These are phyloP conservation scores for Oophaga pumilio DNA, from an alignment of 2,113 vertebrate species.

Conservation along the genomic window DNA sequence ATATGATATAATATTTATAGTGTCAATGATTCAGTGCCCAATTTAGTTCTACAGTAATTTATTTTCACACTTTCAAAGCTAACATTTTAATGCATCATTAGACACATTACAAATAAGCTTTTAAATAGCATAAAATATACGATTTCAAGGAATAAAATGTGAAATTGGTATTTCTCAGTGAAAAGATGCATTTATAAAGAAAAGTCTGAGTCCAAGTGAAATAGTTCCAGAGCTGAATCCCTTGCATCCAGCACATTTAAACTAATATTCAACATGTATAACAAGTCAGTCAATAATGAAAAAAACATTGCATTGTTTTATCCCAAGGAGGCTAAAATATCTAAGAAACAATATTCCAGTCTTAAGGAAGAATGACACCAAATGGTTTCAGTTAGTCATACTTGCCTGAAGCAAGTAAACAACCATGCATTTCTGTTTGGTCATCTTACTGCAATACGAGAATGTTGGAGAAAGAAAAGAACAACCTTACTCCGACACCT, in stretches of 20 bases:
- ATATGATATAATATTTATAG: background rate
- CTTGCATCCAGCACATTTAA: background rate
- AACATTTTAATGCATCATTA: background rate
- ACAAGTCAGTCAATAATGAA: background rate
- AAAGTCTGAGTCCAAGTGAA: background rate
- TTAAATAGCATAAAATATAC: background rate
- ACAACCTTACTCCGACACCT: background rate
- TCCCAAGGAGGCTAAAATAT: background rate
- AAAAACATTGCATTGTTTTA: background rate
- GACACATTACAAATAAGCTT: background rate
- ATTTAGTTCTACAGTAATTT: slow-evolving; percentile 1
- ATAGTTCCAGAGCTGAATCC: background rate
- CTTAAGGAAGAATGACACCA: background rate
- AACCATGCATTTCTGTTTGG: background rate
- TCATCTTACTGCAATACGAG: background rate
- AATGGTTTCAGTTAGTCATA: background rate
- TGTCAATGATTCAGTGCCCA: slow-evolving; percentile 1
- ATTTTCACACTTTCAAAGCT: slow-evolving; percentile 3
- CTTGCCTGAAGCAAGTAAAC: background rate
- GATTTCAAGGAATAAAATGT: background rate
- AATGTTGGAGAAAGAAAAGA: background rate
- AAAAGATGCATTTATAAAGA: background rate
- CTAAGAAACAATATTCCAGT: background rate
- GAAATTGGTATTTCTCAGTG: background rate
- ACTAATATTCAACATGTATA: background rate